Evolutionary conservation across 2,888 invertebrate species (phyloP), one percentile per base, ranked within the genome.

Genomic region (Leptopilina myrica): DNA sequence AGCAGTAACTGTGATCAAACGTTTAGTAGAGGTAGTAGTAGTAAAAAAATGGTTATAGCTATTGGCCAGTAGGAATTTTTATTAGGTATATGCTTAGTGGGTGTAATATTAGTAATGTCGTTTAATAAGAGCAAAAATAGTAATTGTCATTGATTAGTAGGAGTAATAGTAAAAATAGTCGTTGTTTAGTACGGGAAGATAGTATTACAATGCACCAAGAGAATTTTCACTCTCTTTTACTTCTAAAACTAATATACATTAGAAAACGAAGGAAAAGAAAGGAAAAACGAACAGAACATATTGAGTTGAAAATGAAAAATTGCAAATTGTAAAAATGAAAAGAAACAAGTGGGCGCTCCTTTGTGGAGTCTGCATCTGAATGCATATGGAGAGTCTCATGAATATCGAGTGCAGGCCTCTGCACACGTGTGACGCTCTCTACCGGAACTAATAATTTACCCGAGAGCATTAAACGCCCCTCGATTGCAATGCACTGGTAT

Each of bases 371-470:
- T 67, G 20, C 12, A 69, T 12, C 15, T 20, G 46, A 46, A 56
- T 69, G 49, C 73, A 56, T 33, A n/a, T n/a, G 26, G 53, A 56
- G 49, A 73, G 73, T 56, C 73, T 33, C 33, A 73, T 53, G 73
- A 73, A 56, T 73, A 53, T 73, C 73, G 26, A 73, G 53, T 73
- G 56, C 73, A 64, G 12, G 64, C 64, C 33, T 64, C 26, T 26
- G 26, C 64, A 73, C 53, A 33, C 53, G 73, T 73, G 73, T 53
- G 53, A 53, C 69, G 53, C 53, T 73, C 53, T 73, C 53, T 73
- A 73, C 73, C 73, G 73, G 73, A 73, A 73, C 73, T 73, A 73
- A 73, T 73, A 73, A 73, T 73, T 73, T 73, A 73, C 73, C 53
- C 53, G 56, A 73, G 53, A 73, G 73, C 73, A 73, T 33, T 73